phyloP scores from a whole-genome alignment of 2,113 vertebrate species.

The Chaetops frenatus region DNA sequence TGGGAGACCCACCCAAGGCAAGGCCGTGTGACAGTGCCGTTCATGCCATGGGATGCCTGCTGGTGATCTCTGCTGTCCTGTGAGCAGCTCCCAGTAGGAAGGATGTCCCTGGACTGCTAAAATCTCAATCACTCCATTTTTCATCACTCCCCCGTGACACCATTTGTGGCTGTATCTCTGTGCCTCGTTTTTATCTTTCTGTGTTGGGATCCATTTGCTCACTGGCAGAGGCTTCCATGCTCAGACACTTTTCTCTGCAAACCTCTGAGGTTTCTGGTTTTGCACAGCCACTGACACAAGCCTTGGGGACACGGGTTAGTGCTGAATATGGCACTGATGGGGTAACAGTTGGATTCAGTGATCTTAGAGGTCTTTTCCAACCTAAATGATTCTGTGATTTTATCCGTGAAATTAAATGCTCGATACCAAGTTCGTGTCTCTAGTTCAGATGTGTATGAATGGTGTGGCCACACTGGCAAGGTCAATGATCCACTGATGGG shows the following conservation, averaged over 20 bases:
- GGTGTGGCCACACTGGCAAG: background rate
- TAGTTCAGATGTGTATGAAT: background rate
- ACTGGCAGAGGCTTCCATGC: rapidly evolving
- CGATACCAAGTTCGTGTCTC: background rate
- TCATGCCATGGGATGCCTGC: background rate
- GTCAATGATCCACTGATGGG: background rate
- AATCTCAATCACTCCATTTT: rapidly evolving
- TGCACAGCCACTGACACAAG: background rate
- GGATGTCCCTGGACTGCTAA: background rate
- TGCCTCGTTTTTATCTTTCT: background rate
- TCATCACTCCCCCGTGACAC: background rate
- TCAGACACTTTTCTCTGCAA: background rate
- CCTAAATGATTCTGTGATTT: background rate
- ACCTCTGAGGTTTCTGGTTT: background rate
- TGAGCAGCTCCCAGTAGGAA: background rate
- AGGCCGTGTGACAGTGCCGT: rapidly evolving
- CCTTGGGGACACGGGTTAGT: background rate
- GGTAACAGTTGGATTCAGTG: background rate
- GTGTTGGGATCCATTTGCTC: background rate
- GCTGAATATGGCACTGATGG: background rate
- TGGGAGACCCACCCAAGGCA: background rate
- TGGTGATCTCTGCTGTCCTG: background rate
- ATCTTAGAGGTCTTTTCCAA: background rate
- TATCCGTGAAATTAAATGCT: background rate
- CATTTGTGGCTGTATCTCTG: background rate